Percentiles rank a stretch among this genome's conserved stretches.
phyloP scores from a whole-genome alignment of 2,888 invertebrate species.

The Cryptocheilus praepositus region DNA sequence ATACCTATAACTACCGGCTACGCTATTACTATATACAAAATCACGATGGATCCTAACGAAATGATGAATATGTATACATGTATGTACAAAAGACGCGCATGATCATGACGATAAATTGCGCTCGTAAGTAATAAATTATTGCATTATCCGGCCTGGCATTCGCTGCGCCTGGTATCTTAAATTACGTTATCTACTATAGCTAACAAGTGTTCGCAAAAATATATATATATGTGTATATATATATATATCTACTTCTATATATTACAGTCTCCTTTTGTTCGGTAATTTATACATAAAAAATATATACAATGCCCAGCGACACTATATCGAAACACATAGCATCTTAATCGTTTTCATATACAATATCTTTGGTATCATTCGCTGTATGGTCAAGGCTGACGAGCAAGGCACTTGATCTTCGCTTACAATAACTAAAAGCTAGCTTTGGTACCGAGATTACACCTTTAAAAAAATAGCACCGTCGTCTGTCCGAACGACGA shows the following conservation, averaged over 20 bases:
- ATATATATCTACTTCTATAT: constrained; percentile 15
- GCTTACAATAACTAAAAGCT: background rate
- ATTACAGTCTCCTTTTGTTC: constrained; percentile 16
- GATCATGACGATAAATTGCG: background rate
- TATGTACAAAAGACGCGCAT: constrained; percentile 17
- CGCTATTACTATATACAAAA: constrained; percentile 36
- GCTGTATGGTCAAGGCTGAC: constrained; percentile 44
- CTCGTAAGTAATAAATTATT: constrained; percentile 59
- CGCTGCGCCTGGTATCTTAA: background rate
- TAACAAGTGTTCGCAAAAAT: background rate
- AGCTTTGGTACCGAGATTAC: too few species aligned
- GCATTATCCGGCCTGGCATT: constrained; percentile 54
- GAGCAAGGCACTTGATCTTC: constrained; percentile 5
- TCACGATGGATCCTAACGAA: background rate
- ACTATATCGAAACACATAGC: background rate
- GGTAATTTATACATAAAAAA: background rate
- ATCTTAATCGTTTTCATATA: constrained; percentile 25
- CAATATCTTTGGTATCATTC: constrained; percentile 43
- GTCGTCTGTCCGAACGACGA: too few species aligned
- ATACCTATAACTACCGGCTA: background rate
- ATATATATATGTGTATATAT: constrained; percentile 11
- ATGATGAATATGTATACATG: constrained; percentile 5
- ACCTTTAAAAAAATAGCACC: too few species aligned
- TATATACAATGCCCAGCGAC: background rate
- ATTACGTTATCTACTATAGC: background rate